Conservation (phyloP, 2,888 invertebrate species). For the Barypeithes pellucidus region DNA sequence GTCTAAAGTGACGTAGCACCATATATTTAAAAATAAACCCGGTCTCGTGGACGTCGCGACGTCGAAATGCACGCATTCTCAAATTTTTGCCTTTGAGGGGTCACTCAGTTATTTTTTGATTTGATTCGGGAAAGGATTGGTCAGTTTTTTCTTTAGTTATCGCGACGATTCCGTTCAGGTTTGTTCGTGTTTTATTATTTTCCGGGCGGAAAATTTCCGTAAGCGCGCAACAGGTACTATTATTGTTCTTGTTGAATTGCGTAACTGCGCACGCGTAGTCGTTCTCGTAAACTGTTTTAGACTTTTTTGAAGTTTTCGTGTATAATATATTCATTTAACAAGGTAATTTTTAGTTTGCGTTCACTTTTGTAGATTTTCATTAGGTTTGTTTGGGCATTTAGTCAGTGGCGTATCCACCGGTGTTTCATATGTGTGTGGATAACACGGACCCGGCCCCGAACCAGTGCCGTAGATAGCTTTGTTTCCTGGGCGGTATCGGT, state of each 20-base stretch:
- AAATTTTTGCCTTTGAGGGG: slow-evolving; percentile 56
- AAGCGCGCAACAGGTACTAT: slow-evolving; percentile 17
- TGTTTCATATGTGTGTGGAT: too few relatives aligned
- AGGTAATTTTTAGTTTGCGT: slow-evolving; percentile 3
- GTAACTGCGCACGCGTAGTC: slow-evolving; percentile 16
- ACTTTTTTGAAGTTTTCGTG: neutral
- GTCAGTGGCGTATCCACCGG: too few relatives aligned
- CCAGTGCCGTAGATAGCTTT: too few relatives aligned
- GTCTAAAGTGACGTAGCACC: slow-evolving; percentile 55
- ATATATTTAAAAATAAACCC: slow-evolving; percentile 63
- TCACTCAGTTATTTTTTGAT: slow-evolving; percentile 46
- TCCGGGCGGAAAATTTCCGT: neutral
- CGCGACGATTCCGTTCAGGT: neutral
- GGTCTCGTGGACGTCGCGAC: slow-evolving; percentile 61
- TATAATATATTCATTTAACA: neutral
- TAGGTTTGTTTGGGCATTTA: too few relatives aligned
- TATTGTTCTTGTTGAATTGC: slow-evolving; percentile 16
- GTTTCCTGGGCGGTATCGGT: too few relatives aligned
- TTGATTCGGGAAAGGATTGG: slow-evolving; percentile 11
- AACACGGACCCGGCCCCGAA: too few relatives aligned
- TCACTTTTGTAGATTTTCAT: too few relatives aligned
- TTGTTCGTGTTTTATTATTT: too few relatives aligned
- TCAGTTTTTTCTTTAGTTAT: neutral
- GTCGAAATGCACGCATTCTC: slow-evolving; percentile 48
- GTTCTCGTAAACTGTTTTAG: neutral